Evolutionary conservation across 2,113 vertebrate species (phyloP), one percentile per base, ranked within the genome.

Genomic region (Gadus macrocephalus): DNA sequence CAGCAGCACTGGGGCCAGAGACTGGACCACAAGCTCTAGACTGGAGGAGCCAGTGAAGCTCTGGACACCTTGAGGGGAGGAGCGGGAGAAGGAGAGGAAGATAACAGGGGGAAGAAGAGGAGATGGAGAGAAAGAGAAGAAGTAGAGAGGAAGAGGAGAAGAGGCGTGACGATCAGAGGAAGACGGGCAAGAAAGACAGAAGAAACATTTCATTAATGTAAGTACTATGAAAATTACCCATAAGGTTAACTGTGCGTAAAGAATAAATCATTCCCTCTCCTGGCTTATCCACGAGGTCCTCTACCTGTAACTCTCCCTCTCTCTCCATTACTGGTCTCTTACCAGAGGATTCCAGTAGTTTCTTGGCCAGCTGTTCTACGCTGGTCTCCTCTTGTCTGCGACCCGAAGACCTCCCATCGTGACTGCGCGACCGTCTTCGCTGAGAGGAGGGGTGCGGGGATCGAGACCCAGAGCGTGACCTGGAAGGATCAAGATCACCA

Each of bases 1-100:
- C 62, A 90, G 61, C 31, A 90, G 68, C 5, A 78, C 81, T 0
- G 89, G 83, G 56, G 86, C 81, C 16, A 90, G 71, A 55, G 74
- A 77, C 76, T 90, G 82, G 49, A 89, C 83, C 72, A 90, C 16
- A 0, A 75, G 66, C 28, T 82, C 79, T 31, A 90, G 58, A 14
- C 85, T 74, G 2, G 81, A 27, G 15, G 66, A 53, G 17, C 70
- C 66, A 5, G 87, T 76, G 27, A 82, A 53, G 42, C 82, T 86
- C 35, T 86, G 69, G 14, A 83, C 75, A 59, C 38, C 83, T 89
- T 60, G 6, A 65, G 6, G 17, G 22, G 60, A 62, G 60, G n/a
- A 62, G n/a, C 6, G 60, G 8, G 60, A 62, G 9, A 62, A 14
- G 2, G 60, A 62, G 20, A 62, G 20, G 2, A 62, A 8, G 53